These are phyloP conservation scores for Alviniconcha marisindica DNA, from an alignment of 1,140 invertebrate genomes.

Conservation along the genomic window DNA sequence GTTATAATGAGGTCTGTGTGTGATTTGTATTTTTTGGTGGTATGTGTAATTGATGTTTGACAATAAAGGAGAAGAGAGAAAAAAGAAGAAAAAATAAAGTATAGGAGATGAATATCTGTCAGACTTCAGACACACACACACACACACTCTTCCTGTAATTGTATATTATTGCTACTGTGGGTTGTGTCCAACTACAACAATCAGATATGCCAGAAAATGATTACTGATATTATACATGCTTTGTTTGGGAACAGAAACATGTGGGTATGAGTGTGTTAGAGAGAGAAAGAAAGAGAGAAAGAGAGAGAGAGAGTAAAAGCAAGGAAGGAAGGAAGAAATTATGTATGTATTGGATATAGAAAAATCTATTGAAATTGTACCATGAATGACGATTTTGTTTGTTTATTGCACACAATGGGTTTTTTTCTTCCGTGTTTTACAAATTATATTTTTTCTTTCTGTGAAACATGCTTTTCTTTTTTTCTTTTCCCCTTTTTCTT, in stretches of 20 bases:
- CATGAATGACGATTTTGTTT: background rate
- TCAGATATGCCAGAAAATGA: too few relatives aligned
- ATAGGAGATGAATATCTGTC: too few relatives aligned
- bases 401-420: background rate
- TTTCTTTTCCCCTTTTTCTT: background rate
- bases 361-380: slow-evolving; percentile 9
- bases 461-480: background rate
- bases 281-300: background rate
- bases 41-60: too few relatives aligned
- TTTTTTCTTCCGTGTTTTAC: slow-evolving; percentile 4
- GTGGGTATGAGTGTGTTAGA: background rate
- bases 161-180: too few relatives aligned
- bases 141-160: too few relatives aligned
- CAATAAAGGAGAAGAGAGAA: too few relatives aligned
- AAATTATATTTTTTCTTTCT: background rate
- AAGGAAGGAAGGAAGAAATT: background rate
- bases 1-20: too few relatives aligned
- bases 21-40: too few relatives aligned
- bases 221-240: too few relatives aligned
- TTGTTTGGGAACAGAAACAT: background rate
- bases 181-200: too few relatives aligned
- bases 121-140: too few relatives aligned
- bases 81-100: too few relatives aligned
- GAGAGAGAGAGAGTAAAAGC: background rate
- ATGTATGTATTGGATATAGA: background rate